A percentile compares a stretch with the other conserved stretches of the same genome.
Conservation (phyloP, 2,113 vertebrate species). For the Kryptolebias marmoratus region DNA sequence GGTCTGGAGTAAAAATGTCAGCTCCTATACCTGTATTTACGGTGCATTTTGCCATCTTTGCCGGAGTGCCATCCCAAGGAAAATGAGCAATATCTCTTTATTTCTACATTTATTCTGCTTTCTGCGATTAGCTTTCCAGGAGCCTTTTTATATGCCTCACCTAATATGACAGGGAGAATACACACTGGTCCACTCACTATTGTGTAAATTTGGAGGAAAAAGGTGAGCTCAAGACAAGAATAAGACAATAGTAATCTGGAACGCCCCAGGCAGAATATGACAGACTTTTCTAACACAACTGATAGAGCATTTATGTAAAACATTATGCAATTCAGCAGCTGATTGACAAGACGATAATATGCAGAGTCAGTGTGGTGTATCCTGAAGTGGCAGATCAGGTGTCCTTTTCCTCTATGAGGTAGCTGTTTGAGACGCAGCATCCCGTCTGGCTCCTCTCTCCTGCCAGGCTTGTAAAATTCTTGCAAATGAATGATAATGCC, state of each 20-base stretch:
- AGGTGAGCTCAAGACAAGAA: slow-evolving; percentile 18
- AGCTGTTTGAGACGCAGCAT: slow-evolving; percentile 12
- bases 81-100: slow-evolving; percentile 63
- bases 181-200: slow-evolving; percentile 50
- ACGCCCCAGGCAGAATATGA: slow-evolving; percentile 21
- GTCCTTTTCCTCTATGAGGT: slow-evolving; percentile 32
- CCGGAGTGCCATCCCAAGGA: slow-evolving; percentile 53
- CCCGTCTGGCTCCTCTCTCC: slow-evolving; percentile 24
- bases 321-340: slow-evolving; percentile 4
- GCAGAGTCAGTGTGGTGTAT: slow-evolving; percentile 23
- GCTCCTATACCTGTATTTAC: slow-evolving; percentile 58
- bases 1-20: slow-evolving; percentile 64
- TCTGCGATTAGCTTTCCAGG: slow-evolving; percentile 42
- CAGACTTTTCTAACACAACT: slow-evolving; percentile 15
- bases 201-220: slow-evolving; percentile 60
- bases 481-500: slow-evolving; percentile 32
- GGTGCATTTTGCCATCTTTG: slow-evolving; percentile 52
- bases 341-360: slow-evolving; percentile 10
- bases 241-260: slow-evolving; percentile 10
- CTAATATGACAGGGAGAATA: slow-evolving; percentile 58
- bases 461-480: slow-evolving; percentile 25
- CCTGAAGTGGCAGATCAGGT: slow-evolving; percentile 47
- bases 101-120: slow-evolving; percentile 62
- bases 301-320: slow-evolving; percentile 7
- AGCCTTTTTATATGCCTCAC: slow-evolving; percentile 66